Evolutionary conservation across 1,140 invertebrate genomes (phyloP).

Genomic region (Hyles vespertilio): DNA sequence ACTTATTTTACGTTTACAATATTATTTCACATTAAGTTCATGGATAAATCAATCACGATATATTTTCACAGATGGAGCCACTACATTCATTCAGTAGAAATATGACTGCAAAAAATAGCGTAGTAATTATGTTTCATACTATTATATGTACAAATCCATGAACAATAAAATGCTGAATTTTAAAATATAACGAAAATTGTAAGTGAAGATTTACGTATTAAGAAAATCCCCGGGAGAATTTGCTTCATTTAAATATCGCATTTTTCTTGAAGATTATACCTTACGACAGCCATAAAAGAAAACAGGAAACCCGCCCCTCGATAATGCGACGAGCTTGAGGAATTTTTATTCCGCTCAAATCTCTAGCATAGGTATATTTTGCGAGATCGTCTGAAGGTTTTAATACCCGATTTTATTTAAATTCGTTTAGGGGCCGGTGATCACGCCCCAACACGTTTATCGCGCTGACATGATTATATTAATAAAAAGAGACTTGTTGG

Average conservation of each 20-base stretch:
- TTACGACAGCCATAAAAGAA: constrained; percentile 76
- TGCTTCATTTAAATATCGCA: constrained; percentile 76
- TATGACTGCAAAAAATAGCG: too few relatives aligned
- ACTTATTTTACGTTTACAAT: too few relatives aligned
- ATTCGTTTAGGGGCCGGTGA: constrained; percentile 66
- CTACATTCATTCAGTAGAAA: too few relatives aligned
- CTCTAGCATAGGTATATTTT: constrained; percentile 73
- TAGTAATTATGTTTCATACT: too few relatives aligned
- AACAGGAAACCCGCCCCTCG: constrained; percentile 69
- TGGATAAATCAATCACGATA: too few relatives aligned
- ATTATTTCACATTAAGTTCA: too few relatives aligned
- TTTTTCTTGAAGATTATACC: constrained; percentile 77
- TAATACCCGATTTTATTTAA: constrained; percentile 73
- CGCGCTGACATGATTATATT: constrained; percentile 59
- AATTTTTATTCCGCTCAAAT: constrained; percentile 76
- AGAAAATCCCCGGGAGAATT: constrained; percentile 66
- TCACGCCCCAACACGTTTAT: constrained; percentile 63
- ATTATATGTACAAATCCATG: too few relatives aligned
- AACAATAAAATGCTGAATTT: constrained; percentile 3
- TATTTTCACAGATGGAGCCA: too few relatives aligned
- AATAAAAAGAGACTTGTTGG: constrained; percentile 47
- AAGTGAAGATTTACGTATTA: constrained; percentile 55
- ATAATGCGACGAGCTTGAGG: constrained; percentile 73
- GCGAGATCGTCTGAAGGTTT: constrained; percentile 69
- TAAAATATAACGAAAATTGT: constrained; percentile 51